Evolutionary conservation across 2,113 vertebrate genomes (phyloP), one percentile per base, ranked within the genome.

Genomic region (Rostratula benghalensis): DNA sequence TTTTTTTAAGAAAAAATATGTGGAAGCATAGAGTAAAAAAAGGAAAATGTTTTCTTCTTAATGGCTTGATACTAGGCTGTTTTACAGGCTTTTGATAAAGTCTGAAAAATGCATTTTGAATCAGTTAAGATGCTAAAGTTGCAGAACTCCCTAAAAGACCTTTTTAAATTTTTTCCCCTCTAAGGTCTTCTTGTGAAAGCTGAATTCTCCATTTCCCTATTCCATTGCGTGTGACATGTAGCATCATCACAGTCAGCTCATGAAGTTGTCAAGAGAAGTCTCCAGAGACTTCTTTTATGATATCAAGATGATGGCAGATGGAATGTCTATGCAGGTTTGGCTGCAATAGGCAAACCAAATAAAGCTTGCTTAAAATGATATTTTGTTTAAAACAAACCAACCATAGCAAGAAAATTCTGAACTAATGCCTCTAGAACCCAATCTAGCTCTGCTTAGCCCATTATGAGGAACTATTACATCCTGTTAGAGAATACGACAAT

Each of bases 301-400:
- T 94, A 64, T 93, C 56, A 81, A 54, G 54, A 85, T 80, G 85
- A 80, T 93, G 84, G 51, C 51, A 94, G 77, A 89, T 18, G 71
- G 85, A 90, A 90, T 89, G 76, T 82, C 45, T 54, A 46, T 94
- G 43, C 41, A 96, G 93, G 89, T 90, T 96, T 85, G 54, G 13
- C 63, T 78, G 50, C 74, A 86, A 78, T 45, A 90, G 82, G 45
- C 80, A 84, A 96, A 97, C 88, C 6, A 94, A 97, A 93, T 68
- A 92, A 84, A 96, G 61, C 20, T 95, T 83, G 37, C 46, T 96
- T 93, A 70, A 93, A 92, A 91, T 82, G 10, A 59, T 74, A 93
- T 89, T 96, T 94, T 54, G 71, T 81, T 90, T 89, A 53, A 92
- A 33, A 31, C 20, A 71, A 91, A 59, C 25, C 37, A 89, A 37